phyloP scores from a whole-genome alignment of 2,888 invertebrate species.

The Phrixothrix hirtus region DNA sequence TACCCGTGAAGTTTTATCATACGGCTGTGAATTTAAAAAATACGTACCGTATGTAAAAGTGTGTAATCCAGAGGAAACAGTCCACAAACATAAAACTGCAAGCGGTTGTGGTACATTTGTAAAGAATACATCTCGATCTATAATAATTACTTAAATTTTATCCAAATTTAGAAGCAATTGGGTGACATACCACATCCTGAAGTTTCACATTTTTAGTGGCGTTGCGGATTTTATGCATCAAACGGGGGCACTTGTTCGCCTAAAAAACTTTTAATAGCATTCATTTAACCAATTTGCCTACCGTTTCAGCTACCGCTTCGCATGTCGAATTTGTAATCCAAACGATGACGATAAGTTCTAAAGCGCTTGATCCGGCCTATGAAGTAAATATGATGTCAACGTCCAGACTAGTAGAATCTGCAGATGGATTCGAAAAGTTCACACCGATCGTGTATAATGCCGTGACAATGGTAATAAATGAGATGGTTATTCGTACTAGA shows the following conservation, averaged over 20 bases:
- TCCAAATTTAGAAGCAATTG: constrained; percentile 13
- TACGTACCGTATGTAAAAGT: constrained; percentile 43
- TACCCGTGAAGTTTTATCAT: too few relatives aligned
- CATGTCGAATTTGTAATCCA: constrained; percentile 43
- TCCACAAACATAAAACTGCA: constrained; percentile 45
- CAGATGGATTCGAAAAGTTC: constrained; percentile 34
- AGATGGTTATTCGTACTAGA: constrained; percentile 40
- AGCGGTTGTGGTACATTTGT: constrained; percentile 47
- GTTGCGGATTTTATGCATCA: constrained; percentile 46
- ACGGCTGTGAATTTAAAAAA: too few relatives aligned
- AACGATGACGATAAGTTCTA: constrained; percentile 42
- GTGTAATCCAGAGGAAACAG: constrained; percentile 47
- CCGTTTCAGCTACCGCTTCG: constrained; percentile 41
- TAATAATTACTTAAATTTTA: constrained; percentile 33
- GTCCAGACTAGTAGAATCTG: constrained; percentile 19
- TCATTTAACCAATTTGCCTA: constrained; percentile 27
- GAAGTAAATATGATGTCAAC: constrained; percentile 39
- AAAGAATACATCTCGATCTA: constrained; percentile 48
- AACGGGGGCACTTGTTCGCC: constrained; percentile 44
- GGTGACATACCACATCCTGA: constrained; percentile 41
- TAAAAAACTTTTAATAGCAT: too few relatives aligned
- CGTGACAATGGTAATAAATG: constrained; percentile 43
- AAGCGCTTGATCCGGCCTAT: constrained; percentile 43
- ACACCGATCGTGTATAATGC: constrained; percentile 42
- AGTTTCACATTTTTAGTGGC: constrained; percentile 39